Base-by-base conservation (phyloP, 2,888 invertebrate genomes). In the Oscheius myriophilus region DNA sequence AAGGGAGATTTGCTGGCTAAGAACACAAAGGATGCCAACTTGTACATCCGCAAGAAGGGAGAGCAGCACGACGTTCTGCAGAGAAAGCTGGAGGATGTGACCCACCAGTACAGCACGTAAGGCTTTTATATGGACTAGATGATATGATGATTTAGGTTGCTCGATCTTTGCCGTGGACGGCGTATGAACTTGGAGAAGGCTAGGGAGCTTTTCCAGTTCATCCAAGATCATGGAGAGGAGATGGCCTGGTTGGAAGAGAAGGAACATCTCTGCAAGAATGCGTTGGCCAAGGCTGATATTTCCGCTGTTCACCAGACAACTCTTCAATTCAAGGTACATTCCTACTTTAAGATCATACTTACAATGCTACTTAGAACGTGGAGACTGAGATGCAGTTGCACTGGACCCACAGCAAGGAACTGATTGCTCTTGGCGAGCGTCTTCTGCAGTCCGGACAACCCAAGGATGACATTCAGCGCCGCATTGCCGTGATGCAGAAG, bases 201-300 rank as follows among this genome's bases (percentile, higher is more conserved):
- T 0, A 90, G 95, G 70, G 93, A 93, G 86, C 93, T 95, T 84
- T 96, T 93, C 89, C 95, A 96, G 88, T 96, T 97, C 88, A 89
- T 78, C 12, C 95, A 96, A 88, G 96, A 97, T 87, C 93, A 95
- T 82, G 96, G 97, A 83, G 97, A 97, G 84, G 97, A 97, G 88
- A 96, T 96, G 89, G 92, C 93, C 0, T 97, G 97, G 96, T 90
- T 97, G 65, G 91, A 93, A 0, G 97, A 98, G 86, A 95, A 95
- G 86, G 94, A 95, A 87, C 73, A 79, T 41, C 92, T 96, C 72
- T 95, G 96, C 87, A 92, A 93, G 86, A 92, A 95, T 0, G 93
- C 93, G n/a, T 92, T 95, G 33, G 92, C 93, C 0, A 95, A 95
- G 0, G 96, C 95, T 87, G 96, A 98, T 87, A 89, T 96, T 54